Evolutionary conservation across 2,797 vertebrate genomes (phyloP).

Genomic region (Triplophysa bombifrons): DNA sequence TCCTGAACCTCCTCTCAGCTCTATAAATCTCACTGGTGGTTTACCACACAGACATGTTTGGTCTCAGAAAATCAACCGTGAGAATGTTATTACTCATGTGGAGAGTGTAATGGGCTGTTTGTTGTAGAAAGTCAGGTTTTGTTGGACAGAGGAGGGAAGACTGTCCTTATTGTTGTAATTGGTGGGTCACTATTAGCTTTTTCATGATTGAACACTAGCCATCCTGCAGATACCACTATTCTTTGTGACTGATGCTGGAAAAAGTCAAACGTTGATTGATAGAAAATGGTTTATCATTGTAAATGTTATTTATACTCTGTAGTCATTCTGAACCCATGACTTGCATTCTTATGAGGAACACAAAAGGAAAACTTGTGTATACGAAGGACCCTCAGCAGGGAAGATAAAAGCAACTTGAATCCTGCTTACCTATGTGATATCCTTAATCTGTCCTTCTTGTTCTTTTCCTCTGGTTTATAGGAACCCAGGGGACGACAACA

Average conservation of each 20-base stretch:
- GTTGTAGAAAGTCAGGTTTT: conserved; percentile 22
- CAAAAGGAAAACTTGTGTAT: neutral
- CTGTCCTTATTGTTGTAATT: neutral
- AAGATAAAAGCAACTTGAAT: neutral
- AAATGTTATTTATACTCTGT: too few species aligned
- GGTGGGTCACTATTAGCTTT: neutral
- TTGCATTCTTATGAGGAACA: neutral
- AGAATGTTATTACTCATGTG: conserved; percentile 5
- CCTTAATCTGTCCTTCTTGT: neutral
- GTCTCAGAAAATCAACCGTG: neutral
- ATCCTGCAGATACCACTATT: too few species aligned
- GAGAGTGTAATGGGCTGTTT: conserved; percentile 34
- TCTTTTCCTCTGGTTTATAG: conserved; percentile 66
- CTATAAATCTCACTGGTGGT: conserved; percentile 47
- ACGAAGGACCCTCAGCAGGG: neutral
- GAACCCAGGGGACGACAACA: conserved; percentile 84
- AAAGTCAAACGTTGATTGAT: neutral
- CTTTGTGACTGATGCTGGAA: neutral
- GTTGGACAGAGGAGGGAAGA: neutral
- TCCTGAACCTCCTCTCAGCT: conserved; percentile 1
- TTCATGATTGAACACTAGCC: neutral
- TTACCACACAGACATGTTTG: conserved; percentile 34
- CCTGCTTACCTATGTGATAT: neutral
- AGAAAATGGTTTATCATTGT: too few species aligned
- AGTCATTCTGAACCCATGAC: too few species aligned